Base-by-base conservation (phyloP, 1,140 invertebrate genomes). In the Trichonephila clavata region DNA sequence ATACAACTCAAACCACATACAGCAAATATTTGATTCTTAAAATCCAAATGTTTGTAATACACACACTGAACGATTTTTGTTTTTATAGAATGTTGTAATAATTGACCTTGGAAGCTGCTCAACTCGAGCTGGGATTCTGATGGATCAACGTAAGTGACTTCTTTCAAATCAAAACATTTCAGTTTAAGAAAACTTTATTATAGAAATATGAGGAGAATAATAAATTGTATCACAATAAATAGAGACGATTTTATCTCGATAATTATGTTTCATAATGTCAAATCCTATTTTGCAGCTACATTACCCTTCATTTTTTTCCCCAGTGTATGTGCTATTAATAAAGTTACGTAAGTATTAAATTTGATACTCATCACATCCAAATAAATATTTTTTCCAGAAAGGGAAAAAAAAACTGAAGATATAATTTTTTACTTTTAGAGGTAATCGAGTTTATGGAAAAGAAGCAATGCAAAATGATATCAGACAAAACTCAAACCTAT, bases 281-380 rank as follows among this genome's bases (percentile, higher is more conserved):
- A 60, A 80, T 84, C 27, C 16, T 59, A 10, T 77, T 60, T 93
- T 93, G 57, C 95, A 96, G 96, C 97, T 8, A 96, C 96, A 50
- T 95, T 97, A 68, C 97, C 97, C 24, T 95, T 96, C 92, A 50
- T 97, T 81, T 97, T 97, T 95, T 97, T 97, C 95, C 97, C 97
- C 24, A 96, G 96, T 93, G 95, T 97, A 50, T 96, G 96, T 92
- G 96, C 96, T 27, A 95, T 96, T 24, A 95, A 95, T 89, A 97
- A 96, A 95, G 96, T 96, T 32, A 94, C 77, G 89, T 88, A 91
- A 91, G 93, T 77, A 87, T 83, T 39, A 50, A 83, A 43, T 39
- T n/a, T 83, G n/a, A 83, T 39, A 16, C 80, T 39, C 32, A 39
- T 3, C 32, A 1, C 2, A 39, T 39, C 32, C 1, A 39, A 39